These are phyloP conservation scores for Mystacides longicornis DNA, from an alignment of 2,888 invertebrate species.

Conservation along the genomic window DNA sequence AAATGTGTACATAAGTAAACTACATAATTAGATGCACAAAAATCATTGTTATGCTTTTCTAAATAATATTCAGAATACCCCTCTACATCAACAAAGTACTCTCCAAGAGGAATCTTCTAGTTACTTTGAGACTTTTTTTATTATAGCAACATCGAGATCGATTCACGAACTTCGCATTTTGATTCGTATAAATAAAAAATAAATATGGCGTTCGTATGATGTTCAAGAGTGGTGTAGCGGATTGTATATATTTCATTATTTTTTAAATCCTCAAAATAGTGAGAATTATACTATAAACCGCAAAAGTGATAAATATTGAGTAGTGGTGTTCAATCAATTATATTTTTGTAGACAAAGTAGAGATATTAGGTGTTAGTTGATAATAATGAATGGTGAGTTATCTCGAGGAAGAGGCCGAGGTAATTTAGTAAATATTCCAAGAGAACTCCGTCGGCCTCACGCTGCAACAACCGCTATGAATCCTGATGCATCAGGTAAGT, in stretches of 20 bases:
- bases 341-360: constrained; percentile 10
- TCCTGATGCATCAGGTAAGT: constrained; percentile 14
- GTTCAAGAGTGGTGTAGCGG: not conserved
- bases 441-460: constrained; percentile 43
- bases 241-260: constrained; percentile 1
- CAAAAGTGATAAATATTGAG: no score
- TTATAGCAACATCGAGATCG: constrained; percentile 16
- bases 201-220: constrained; percentile 21
- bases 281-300: no score
- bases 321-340: no score
- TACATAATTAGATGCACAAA: no score
- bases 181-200: constrained; percentile 21
- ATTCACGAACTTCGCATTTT: constrained; percentile 16
- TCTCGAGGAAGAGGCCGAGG: constrained; percentile 47
- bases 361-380: constrained; percentile 19
- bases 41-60: no score
- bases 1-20: no score
- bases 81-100: no score
- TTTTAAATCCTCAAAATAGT: not conserved
- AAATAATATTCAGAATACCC: no score
- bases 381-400: constrained; percentile 50
- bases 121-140: not conserved
- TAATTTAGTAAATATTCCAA: constrained; percentile 39
- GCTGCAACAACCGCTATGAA: constrained; percentile 28
- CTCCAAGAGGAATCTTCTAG: no score